Evolutionary conservation across 2,888 invertebrate species (phyloP).

Genomic region (Tetranychus truncatus): DNA sequence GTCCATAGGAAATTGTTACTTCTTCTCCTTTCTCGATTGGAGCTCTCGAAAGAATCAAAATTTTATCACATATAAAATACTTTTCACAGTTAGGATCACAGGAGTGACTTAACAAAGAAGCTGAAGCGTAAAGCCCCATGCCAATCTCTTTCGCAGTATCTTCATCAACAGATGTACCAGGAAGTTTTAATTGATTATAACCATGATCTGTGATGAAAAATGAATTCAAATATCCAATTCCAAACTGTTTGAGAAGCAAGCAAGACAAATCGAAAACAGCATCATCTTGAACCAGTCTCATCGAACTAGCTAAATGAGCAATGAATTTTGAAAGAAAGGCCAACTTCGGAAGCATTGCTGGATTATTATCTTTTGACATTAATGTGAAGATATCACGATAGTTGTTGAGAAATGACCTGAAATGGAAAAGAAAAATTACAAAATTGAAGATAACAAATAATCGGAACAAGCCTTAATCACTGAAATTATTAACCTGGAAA

Average conservation of each 20-base stretch:
- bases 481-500: not conserved
- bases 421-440: no score
- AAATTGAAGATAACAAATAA: no score
- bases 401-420: not conserved
- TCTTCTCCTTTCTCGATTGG: conserved; percentile 1
- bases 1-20: not conserved
- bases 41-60: not conserved
- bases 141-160: not conserved
- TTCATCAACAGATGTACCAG: not conserved
- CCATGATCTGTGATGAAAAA: not conserved
- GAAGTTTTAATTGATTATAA: not conserved
- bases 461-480: not conserved
- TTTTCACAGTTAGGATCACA: conserved; percentile 9
- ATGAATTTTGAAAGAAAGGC: not conserved
- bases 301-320: not conserved
- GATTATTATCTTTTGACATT: not conserved
- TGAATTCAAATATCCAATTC: not conserved
- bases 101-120: not conserved
- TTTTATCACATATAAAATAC: not conserved
- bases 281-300: not conserved
- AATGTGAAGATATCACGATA: not conserved
- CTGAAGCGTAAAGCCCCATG: not conserved
- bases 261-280: not conserved
- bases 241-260: not conserved
- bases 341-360: not conserved